Base-by-base conservation (phyloP, 2,797 vertebrate species). In the Sarcophilus harrisii region DNA sequence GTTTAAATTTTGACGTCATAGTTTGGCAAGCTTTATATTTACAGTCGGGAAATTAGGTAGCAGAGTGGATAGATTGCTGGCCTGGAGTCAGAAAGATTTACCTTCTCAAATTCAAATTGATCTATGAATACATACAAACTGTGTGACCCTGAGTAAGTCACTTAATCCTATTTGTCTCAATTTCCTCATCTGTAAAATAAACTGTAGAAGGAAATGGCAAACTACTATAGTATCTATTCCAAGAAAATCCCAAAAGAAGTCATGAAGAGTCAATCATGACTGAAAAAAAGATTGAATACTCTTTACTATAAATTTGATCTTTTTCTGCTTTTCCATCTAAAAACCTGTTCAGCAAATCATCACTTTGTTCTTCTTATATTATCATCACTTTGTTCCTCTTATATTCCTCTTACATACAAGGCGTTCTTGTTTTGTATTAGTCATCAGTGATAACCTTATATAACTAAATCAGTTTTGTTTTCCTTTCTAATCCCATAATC, bases 401-500 rank as follows among this genome's bases (percentile, higher is more conserved):
- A 57, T 27, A 95, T 94, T 95, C 55, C n/a, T 58, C 94, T 95
- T 93, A 29, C 94, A 91, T 91, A 90, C 0, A 89, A 52, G 38
- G 1, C n/a, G 45, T 11, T 81, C 90, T 91, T 91, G 45, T 93
- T 92, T 12, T 87, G 21, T 87, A 87, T 87, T 87, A 27, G 21
- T 87, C 11, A 87, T 87, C 73, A 87, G 73, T 10, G 38, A 87
- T 87, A 87, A 49, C 38, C 73, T 49, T 45, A 87, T 45, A 27
- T 87, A 87, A 87, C 38, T 87, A 1, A 93, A 95, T 90, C 95
- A 94, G 81, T 9, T 94, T 73, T 59, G 30, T 96, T 96, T 97
- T 96, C 96, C 55, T 60, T 97, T 97, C 96, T 97, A 97, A 97
- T 98, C 97, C 91, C 59, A 96, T 96, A 97, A 92, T 96, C 95